phyloP scores from a whole-genome alignment of 2,888 invertebrate species.

The Allolobophora icterica region DNA sequence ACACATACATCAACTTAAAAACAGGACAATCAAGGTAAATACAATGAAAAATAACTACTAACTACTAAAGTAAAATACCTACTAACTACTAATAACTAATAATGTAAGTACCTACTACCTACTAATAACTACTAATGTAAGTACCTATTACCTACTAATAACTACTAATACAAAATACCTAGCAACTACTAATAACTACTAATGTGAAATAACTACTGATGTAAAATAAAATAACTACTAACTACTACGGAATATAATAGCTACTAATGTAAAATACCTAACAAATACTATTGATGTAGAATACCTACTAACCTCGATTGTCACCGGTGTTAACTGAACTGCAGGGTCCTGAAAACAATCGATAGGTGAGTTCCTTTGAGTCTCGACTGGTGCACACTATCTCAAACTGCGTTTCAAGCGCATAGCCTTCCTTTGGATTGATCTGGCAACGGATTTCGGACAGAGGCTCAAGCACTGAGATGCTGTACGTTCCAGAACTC shows the following conservation, averaged over 20 bases:
- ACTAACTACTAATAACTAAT: not conserved
- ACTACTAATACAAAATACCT: no score
- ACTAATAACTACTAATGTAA: no score
- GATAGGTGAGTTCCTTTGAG: not conserved
- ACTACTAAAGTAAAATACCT: no score
- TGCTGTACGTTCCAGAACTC: not conserved
- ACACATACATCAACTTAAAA: no score
- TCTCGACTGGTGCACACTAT: not conserved
- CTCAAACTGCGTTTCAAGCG: not conserved
- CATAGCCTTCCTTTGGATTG: not conserved
- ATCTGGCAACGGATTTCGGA: not conserved
- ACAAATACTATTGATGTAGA: no score
- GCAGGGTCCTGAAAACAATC: not conserved
- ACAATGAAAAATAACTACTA: not conserved
- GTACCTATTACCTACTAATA: no score
- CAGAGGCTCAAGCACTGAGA: not conserved
- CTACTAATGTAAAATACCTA: no score
- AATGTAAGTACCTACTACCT: no score
- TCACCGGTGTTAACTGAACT: not conserved
- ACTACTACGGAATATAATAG: no score
- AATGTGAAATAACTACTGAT: no score
- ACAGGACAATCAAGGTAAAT: not conserved
- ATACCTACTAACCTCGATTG: not conserved
- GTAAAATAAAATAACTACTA: no score
- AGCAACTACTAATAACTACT: no score